Evolutionary conservation across 2,888 invertebrate species (phyloP).

Genomic region (Minunthozetes semirufus): DNA sequence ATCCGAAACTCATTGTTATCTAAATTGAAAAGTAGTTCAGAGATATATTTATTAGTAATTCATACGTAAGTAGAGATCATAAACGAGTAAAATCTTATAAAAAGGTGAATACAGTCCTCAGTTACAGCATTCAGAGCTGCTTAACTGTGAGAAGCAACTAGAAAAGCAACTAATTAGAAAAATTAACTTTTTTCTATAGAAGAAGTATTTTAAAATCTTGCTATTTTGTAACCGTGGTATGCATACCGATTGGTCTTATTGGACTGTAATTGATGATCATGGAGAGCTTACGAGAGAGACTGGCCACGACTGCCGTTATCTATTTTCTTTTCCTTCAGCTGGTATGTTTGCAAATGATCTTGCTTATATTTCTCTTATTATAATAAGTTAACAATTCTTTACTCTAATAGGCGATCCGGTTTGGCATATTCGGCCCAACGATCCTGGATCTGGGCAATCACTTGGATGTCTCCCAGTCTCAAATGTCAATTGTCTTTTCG

Average conservation of each 20-base stretch:
- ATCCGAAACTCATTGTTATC: constrained; percentile 21
- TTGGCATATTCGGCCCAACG: constrained; percentile 33
- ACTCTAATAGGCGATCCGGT: constrained; percentile 21
- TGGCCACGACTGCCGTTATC: constrained; percentile 29
- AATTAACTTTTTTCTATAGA: neutral
- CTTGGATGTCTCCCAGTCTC: constrained; percentile 15
- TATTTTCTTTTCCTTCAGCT: constrained; percentile 35
- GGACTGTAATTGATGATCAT: constrained; percentile 31
- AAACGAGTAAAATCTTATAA: neutral
- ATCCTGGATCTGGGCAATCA: constrained; percentile 22
- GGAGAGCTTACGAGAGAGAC: constrained; percentile 24
- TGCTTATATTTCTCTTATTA: too few species aligned
- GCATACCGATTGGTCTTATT: constrained; percentile 27
- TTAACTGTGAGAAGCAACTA: neutral
- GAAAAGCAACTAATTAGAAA: neutral
- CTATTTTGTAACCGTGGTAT: constrained; percentile 27
- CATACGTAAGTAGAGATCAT: neutral
- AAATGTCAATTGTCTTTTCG: constrained; percentile 25
- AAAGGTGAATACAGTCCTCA: too few species aligned
- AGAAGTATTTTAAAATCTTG: neutral
- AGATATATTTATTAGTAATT: neutral
- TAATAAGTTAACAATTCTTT: neutral
- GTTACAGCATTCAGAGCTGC: neutral
- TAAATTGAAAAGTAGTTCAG: constrained; percentile 22
- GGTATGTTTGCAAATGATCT: too few species aligned